A percentile compares a stretch with the other conserved stretches of the same genome.
Evolutionary conservation across 1,140 invertebrate species (phyloP).

Genomic region (Pseudomyrmex flavicornis): DNA sequence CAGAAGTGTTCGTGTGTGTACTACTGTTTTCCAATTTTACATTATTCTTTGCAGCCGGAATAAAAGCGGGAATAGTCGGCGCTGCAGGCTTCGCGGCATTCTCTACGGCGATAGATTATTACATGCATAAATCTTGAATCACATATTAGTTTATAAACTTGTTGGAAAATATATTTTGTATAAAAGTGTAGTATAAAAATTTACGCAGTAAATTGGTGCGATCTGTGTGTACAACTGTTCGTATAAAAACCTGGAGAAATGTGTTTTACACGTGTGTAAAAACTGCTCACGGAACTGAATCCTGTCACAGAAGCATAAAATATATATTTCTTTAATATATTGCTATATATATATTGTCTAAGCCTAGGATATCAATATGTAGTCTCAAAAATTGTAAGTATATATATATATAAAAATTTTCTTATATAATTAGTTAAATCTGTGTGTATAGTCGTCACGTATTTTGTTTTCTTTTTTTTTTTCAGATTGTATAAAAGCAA

Average conservation of each 20-base stretch:
- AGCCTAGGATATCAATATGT: slow-evolving; percentile 40
- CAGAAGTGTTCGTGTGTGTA: neutral
- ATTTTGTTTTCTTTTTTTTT: slow-evolving; percentile 20
- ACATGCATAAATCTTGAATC: slow-evolving; percentile 88
- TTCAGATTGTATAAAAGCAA: neutral
- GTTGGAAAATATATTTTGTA: slow-evolving; percentile 71
- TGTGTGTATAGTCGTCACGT: slow-evolving; percentile 23
- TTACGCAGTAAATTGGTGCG: slow-evolving; percentile 10
- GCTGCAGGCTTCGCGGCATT: slow-evolving; percentile 98
- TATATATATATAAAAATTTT: slow-evolving; percentile 10
- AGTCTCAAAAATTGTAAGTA: slow-evolving; percentile 1
- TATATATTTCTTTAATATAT: slow-evolving; percentile 39
- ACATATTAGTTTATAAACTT: slow-evolving; percentile 35
- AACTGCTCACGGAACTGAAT: slow-evolving; percentile 66
- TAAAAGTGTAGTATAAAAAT: slow-evolving; percentile 73
- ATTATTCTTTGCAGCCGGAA: slow-evolving; percentile 90
- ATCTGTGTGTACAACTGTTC: slow-evolving; percentile 58
- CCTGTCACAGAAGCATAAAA: slow-evolving; percentile 57
- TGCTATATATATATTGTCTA: neutral
- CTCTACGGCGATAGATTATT: slow-evolving; percentile 97
- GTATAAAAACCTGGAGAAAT: slow-evolving; percentile 58
- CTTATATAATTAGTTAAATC: neutral
- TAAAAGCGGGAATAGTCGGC: slow-evolving; percentile 96
- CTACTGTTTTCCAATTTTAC: slow-evolving; percentile 37
- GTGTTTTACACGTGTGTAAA: slow-evolving; percentile 42